Conservation (phyloP, 2,113 vertebrate species). For the Orycteropus afer region DNA sequence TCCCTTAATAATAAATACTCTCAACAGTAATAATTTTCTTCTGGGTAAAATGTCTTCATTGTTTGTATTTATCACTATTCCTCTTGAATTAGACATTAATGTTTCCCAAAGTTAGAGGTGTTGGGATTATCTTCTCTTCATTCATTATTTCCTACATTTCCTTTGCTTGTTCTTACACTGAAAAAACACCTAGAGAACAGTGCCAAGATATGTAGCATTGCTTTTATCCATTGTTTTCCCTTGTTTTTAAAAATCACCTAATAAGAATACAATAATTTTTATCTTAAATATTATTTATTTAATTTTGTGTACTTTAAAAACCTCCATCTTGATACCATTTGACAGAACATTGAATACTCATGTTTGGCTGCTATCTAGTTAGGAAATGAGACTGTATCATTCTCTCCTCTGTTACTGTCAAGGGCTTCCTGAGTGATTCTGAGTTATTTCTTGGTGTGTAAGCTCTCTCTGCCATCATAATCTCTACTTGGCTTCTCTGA, state of each 20-base stretch:
- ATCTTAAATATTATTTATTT: background rate
- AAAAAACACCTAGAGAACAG: background rate
- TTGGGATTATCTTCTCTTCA: background rate
- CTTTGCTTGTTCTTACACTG: background rate
- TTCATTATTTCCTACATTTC: background rate
- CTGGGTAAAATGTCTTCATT: background rate
- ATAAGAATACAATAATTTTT: background rate
- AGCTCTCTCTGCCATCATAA: background rate
- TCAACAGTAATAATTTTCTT: slow-evolving; percentile 38
- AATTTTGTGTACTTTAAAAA: background rate
- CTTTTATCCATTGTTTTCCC: background rate
- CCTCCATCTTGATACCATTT: background rate
- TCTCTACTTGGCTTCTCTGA: background rate
- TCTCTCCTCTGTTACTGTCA: background rate
- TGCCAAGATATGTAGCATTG: background rate
- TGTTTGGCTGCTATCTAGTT: background rate
- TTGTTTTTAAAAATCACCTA: background rate
- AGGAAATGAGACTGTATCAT: background rate
- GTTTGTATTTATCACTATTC: background rate
- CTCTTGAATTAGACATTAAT: background rate
- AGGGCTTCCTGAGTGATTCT: background rate
- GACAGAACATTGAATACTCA: background rate
- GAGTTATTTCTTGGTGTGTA: slow-evolving; percentile 21
- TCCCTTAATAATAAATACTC: background rate
- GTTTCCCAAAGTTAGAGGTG: background rate